Evolutionary conservation across 2,797 vertebrate species (phyloP).

Genomic region (Passerculus sandwichensis): DNA sequence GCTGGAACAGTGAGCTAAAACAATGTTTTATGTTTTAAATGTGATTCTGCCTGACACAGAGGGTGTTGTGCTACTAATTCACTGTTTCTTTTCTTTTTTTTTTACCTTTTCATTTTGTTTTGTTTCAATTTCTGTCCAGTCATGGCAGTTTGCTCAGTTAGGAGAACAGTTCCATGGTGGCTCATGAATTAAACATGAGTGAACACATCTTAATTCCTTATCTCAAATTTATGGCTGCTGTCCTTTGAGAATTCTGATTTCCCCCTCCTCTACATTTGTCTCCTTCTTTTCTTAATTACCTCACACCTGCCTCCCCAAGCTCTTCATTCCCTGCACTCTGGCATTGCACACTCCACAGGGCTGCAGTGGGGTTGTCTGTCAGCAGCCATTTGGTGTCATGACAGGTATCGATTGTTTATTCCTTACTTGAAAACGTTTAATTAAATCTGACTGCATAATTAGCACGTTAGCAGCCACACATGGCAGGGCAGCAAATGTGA

Average conservation of each 20-base stretch:
- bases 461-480: not conserved
- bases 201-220: constrained; percentile 25
- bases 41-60: not conserved
- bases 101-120: not conserved
- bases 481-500: not conserved
- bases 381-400: not conserved
- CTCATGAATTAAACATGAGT: constrained; percentile 47
- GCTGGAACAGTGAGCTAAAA: not conserved
- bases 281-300: not conserved
- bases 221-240: not conserved
- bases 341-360: not conserved
- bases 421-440: constrained; percentile 31
- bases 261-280: not conserved
- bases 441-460: constrained; percentile 32
- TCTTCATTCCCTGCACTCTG: not conserved
- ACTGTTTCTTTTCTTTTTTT: not conserved
- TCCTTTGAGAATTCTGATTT: not conserved
- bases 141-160: not conserved
- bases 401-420: constrained; percentile 30
- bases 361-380: not conserved
- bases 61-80: not conserved
- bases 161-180: not conserved
- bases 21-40: not conserved
- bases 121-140: not conserved
- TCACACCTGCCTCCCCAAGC: not conserved